Evolutionary conservation across 1,140 invertebrate genomes (phyloP).

Genomic region (Brachionus plicatilis): DNA sequence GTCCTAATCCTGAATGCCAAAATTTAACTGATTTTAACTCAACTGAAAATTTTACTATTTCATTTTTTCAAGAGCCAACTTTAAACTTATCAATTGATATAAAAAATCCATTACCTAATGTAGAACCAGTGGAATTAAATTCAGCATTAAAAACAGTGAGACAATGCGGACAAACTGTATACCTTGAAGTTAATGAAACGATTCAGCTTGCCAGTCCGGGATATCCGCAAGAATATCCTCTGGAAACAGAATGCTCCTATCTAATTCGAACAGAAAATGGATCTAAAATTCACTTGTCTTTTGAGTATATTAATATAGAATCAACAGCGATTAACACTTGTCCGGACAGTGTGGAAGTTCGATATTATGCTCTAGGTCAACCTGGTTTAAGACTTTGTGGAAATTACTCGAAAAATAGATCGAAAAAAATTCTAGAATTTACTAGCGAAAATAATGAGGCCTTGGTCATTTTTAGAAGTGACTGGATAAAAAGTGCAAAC

Average conservation of each 20-base stretch:
- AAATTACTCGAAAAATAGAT: not conserved
- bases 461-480: slow-evolving; percentile 22
- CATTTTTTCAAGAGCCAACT: no score
- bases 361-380: slow-evolving; percentile 20
- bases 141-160: not conserved
- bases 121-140: not conserved
- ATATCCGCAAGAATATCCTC: not conserved
- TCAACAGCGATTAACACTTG: not conserved
- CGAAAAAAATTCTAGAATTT: not conserved
- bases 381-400: not conserved
- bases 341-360: not conserved
- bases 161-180: not conserved
- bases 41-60: not conserved
- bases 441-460: not conserved
- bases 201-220: not conserved
- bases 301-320: not conserved
- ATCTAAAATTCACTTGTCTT: not conserved
- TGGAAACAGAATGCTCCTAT: not conserved
- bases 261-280: not conserved
- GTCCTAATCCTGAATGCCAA: not conserved
- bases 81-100: not conserved
- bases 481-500: not conserved
- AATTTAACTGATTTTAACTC: not conserved
- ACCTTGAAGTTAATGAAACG: not conserved
- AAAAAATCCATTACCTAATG: not conserved